Percentiles rank a stretch among this genome's conserved stretches.
Evolutionary conservation across 2,113 vertebrate species (phyloP).

Genomic region (Bos javanicus): DNA sequence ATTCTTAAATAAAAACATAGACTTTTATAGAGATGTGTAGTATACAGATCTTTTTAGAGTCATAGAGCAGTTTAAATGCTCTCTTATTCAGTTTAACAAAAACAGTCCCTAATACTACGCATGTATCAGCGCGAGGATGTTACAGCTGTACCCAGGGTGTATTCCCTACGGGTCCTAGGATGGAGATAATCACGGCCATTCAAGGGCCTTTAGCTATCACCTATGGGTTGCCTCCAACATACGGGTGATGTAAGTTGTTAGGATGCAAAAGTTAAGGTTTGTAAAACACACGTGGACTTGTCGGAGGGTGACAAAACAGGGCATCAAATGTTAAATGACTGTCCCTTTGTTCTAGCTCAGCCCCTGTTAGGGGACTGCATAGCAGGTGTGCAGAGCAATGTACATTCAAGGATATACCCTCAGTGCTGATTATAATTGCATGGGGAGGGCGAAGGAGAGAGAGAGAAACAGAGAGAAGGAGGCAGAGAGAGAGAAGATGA

Average conservation of each 20-base stretch:
- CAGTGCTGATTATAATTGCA: background rate
- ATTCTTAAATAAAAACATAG: background rate
- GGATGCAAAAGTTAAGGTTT: background rate
- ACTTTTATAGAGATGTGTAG: background rate
- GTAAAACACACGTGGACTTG: background rate
- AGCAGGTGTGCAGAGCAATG: background rate
- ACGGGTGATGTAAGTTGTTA: background rate
- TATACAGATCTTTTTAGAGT: background rate
- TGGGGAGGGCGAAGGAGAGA: no score
- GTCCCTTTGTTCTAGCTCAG: background rate
- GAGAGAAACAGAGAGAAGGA: background rate
- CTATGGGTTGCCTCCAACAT: background rate
- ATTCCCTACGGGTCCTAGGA: background rate
- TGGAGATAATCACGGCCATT: background rate
- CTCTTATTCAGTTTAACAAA: background rate
- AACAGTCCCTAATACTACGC: background rate
- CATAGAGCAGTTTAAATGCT: background rate
- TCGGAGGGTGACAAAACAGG: background rate
- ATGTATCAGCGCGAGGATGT: background rate
- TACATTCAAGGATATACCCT: background rate
- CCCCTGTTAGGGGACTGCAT: rapidly evolving
- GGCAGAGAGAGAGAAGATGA: no score
- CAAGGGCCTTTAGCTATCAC: background rate
- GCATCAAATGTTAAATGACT: background rate
- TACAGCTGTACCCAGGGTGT: no score